phyloP scores from a whole-genome alignment of 35 echinoderm and acorn worm genomes.

The Ophioderma brevispina region DNA sequence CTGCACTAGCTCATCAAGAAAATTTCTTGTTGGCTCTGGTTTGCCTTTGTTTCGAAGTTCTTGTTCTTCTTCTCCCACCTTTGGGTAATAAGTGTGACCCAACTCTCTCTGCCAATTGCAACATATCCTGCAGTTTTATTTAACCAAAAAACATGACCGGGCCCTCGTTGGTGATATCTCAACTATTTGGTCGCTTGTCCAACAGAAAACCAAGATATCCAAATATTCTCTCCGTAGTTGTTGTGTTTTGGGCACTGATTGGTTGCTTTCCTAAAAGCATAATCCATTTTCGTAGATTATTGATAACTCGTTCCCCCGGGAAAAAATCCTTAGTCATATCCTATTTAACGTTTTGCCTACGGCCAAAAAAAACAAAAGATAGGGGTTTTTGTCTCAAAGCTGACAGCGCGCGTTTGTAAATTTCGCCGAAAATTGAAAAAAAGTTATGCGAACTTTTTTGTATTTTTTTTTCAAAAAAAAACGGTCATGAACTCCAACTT shows the following conservation, averaged over 20 bases:
- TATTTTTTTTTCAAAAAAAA: too few relatives aligned
- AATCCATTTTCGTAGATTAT: not conserved
- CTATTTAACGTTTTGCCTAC: not conserved
- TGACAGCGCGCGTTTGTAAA: too few relatives aligned
- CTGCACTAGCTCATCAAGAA: not conserved
- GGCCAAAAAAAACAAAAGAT: too few relatives aligned
- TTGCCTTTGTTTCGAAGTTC: not conserved
- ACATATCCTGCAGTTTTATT: not conserved
- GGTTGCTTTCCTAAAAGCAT: not conserved
- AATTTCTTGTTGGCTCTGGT: not conserved
- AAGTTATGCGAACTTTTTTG: too few relatives aligned
- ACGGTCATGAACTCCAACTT: too few relatives aligned
- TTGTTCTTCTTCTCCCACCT: not conserved
- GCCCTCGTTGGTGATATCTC: slow-evolving; percentile 39
- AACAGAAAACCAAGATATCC: slow-evolving; percentile 36
- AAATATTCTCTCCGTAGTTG: slow-evolving; percentile 12
- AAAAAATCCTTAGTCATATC: not conserved
- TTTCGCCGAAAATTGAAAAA: too few relatives aligned
- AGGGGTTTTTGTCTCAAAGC: too few relatives aligned
- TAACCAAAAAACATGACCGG: slow-evolving; percentile 35
- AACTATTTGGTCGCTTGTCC: slow-evolving; percentile 16
- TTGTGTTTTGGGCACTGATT: not conserved
- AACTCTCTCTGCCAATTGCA: too few relatives aligned
- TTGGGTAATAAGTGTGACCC: too few relatives aligned
- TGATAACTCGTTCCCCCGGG: too few relatives aligned